These are phyloP conservation scores for Molanna angustata DNA, from an alignment of 2,888 invertebrate genomes.

Conservation along the genomic window DNA sequence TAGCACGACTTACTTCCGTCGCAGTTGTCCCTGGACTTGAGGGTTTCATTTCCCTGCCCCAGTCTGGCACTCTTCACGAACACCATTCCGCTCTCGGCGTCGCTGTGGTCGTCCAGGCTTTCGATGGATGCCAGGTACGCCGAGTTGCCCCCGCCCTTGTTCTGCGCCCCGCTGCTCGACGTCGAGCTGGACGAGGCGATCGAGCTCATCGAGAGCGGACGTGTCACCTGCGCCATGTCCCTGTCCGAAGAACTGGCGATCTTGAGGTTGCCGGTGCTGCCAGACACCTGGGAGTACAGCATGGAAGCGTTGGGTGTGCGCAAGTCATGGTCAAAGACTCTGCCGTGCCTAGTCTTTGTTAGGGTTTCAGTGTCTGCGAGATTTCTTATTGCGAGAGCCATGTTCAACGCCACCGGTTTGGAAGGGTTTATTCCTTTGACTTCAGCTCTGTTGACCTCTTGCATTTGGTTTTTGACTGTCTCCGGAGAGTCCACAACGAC, in stretches of 20 bases:
- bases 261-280: constrained; percentile 46
- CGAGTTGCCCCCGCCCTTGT: constrained; percentile 64
- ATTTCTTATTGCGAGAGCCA: constrained; percentile 9
- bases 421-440: constrained; percentile 7
- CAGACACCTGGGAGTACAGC: constrained; percentile 15
- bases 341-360: background rate
- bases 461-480: background rate
- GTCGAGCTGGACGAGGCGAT: constrained; percentile 72
- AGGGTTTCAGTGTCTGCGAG: background rate
- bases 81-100: constrained; percentile 57
- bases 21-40: constrained; percentile 18
- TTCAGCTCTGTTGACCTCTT: background rate
- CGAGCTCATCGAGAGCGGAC: constrained; percentile 75
- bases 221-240: constrained; percentile 55
- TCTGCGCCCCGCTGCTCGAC: constrained; percentile 58
- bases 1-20: constrained; percentile 23
- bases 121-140: constrained; percentile 87
- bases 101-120: constrained; percentile 79
- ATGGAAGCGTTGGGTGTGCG: constrained; percentile 9
- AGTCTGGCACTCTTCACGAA: constrained; percentile 32
- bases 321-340: background rate
- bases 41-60: constrained; percentile 10
- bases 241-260: constrained; percentile 41
- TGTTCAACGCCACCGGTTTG: constrained; percentile 15
- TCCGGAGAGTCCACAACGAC: constrained; percentile 13